Conservation (phyloP, 1,140 invertebrate species). For the Halictus rubicundus region DNA sequence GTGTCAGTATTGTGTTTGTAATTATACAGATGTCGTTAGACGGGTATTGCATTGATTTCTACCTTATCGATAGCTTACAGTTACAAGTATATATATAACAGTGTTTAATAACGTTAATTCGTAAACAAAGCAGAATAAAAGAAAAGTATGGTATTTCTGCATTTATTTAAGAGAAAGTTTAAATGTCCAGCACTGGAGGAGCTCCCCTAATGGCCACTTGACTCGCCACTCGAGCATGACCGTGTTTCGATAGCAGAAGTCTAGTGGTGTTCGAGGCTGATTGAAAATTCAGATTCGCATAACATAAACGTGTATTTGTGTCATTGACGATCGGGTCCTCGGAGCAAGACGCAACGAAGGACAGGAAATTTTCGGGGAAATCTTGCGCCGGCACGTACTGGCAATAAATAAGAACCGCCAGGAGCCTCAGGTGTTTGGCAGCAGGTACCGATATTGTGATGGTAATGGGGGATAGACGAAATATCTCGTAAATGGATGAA, state of each 20-base stretch:
- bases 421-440: conserved; percentile 50
- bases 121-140: no score
- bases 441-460: conserved; percentile 77
- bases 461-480: conserved; percentile 71
- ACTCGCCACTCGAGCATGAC: conserved; percentile 12
- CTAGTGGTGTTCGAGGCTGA: conserved; percentile 9
- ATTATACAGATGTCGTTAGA: no score
- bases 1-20: no score
- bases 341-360: not conserved
- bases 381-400: conserved; percentile 71
- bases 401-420: conserved; percentile 70
- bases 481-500: conserved; percentile 70
- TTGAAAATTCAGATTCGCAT: conserved; percentile 5
- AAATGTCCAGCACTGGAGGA: no score
- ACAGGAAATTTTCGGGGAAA: conserved; percentile 61
- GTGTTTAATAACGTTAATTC: no score
- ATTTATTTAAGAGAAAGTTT: no score
- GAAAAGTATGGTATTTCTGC: no score
- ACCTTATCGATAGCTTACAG: no score
- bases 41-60: no score
- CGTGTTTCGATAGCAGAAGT: conserved; percentile 17
- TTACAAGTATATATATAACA: no score
- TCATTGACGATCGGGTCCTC: not conserved
- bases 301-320: not conserved
- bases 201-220: not conserved